phyloP scores from a whole-genome alignment of 2,888 invertebrate species.

The Ectobius pallidus region DNA sequence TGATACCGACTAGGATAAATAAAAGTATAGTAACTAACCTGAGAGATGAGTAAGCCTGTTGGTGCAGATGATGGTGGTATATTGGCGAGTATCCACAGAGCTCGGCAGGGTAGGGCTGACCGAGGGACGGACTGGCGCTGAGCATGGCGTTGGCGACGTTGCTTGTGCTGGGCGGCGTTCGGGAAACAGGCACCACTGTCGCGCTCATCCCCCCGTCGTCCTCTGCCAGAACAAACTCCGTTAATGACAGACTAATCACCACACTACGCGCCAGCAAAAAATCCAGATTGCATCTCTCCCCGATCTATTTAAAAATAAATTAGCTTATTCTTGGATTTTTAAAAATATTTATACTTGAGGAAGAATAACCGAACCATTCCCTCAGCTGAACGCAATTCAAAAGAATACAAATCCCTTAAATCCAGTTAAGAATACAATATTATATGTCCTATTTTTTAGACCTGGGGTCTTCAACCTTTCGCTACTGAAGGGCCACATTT shows the following conservation, averaged over 20 bases:
- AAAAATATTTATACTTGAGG: too few relatives aligned
- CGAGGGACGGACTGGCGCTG: constrained; percentile 55
- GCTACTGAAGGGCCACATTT: too few relatives aligned
- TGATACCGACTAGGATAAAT: too few relatives aligned
- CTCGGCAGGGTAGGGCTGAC: constrained; percentile 69
- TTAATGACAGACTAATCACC: constrained; percentile 22
- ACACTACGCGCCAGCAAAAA: not conserved
- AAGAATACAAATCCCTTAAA: too few relatives aligned
- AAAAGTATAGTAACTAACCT: not conserved
- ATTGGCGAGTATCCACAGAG: constrained; percentile 71
- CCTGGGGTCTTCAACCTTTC: too few relatives aligned
- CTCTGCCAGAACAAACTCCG: constrained; percentile 18
- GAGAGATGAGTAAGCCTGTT: constrained; percentile 3
- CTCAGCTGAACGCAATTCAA: too few relatives aligned
- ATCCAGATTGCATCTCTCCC: too few relatives aligned
- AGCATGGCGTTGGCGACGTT: constrained; percentile 46
- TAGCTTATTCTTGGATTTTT: too few relatives aligned
- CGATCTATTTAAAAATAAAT: too few relatives aligned
- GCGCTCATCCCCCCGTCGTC: constrained; percentile 3
- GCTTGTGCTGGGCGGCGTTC: constrained; percentile 45
- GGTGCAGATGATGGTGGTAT: constrained; percentile 60
- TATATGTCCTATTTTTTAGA: too few relatives aligned
- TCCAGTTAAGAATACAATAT: too few relatives aligned
- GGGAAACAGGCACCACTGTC: constrained; percentile 40
- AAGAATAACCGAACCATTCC: too few relatives aligned